Percentiles rank a stretch among this genome's conserved stretches.
phyloP scores from a whole-genome alignment of 2,113 vertebrate species.

The Pseudolaguvia tuberculata region DNA sequence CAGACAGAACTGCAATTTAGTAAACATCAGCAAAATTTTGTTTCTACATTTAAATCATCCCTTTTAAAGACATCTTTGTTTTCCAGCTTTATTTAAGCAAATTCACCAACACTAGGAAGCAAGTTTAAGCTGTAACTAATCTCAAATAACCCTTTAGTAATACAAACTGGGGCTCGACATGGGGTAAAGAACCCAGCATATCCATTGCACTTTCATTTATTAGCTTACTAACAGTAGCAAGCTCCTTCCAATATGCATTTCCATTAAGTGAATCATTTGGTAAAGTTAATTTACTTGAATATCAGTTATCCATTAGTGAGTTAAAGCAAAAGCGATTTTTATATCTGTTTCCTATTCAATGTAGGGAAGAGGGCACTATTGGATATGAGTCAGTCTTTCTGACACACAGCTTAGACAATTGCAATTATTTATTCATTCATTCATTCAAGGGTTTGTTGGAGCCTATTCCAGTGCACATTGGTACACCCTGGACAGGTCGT shows the following conservation, averaged over 20 bases:
- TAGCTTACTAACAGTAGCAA: conserved; percentile 64
- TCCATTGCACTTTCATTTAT: conserved; percentile 58
- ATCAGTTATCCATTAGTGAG: conserved; percentile 47
- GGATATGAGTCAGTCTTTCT: conserved; percentile 1
- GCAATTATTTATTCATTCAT: too few relatives aligned
- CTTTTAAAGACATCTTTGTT: conserved; percentile 30
- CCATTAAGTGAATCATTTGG: conserved; percentile 63
- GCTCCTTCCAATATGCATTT: conserved; percentile 65
- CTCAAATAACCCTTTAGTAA: conserved; percentile 60
- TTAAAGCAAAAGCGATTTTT: background rate
- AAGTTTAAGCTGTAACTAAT: conserved; percentile 52
- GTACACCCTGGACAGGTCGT: too few relatives aligned
- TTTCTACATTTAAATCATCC: conserved; percentile 5
- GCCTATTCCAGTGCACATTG: too few relatives aligned
- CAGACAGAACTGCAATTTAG: background rate
- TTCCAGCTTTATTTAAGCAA: conserved; percentile 26
- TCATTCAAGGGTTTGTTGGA: too few relatives aligned
- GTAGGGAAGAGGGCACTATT: background rate
- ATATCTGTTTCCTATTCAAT: background rate
- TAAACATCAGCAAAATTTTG: conserved; percentile 19
- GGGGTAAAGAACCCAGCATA: conserved; percentile 51
- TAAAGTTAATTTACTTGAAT: conserved; percentile 58
- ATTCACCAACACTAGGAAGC: conserved; percentile 36
- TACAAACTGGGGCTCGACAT: conserved; percentile 51
- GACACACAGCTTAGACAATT: background rate